Percentiles rank a stretch among this genome's conserved stretches.
Conservation (phyloP, 2,113 vertebrate species). For the Rhinolophus ferrumequinum region DNA sequence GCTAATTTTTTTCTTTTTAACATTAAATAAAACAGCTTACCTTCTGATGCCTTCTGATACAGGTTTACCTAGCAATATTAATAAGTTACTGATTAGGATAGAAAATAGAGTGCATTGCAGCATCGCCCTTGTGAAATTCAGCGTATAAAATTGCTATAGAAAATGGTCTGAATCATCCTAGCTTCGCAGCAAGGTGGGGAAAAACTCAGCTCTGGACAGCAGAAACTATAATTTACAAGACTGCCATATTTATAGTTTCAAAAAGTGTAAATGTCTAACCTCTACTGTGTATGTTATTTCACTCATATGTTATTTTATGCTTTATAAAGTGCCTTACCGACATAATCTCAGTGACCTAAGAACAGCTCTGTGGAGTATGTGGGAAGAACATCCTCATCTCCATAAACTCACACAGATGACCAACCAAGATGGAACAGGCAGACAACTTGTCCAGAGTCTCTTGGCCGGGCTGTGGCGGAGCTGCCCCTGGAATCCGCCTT, state of each 20-base stretch:
- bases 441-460: too few relatives aligned
- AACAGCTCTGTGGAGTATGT: neutral
- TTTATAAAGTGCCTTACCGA: neutral
- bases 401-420: neutral
- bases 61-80: neutral
- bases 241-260: neutral
- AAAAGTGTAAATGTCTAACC: neutral
- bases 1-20: neutral
- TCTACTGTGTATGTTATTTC: neutral
- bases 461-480: neutral
- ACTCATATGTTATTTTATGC: neutral
- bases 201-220: neutral
- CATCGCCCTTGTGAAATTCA: neutral
- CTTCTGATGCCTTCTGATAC: neutral
- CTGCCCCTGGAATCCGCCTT: neutral
- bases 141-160: neutral
- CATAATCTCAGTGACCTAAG: neutral
- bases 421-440: neutral
- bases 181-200: neutral
- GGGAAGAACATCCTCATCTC: neutral
- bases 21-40: neutral
- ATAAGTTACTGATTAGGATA: neutral
- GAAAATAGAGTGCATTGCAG: neutral
- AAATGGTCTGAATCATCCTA: neutral
- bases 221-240: neutral